Conservation (phyloP, 2,888 invertebrate species). For the Thecophora atra region DNA sequence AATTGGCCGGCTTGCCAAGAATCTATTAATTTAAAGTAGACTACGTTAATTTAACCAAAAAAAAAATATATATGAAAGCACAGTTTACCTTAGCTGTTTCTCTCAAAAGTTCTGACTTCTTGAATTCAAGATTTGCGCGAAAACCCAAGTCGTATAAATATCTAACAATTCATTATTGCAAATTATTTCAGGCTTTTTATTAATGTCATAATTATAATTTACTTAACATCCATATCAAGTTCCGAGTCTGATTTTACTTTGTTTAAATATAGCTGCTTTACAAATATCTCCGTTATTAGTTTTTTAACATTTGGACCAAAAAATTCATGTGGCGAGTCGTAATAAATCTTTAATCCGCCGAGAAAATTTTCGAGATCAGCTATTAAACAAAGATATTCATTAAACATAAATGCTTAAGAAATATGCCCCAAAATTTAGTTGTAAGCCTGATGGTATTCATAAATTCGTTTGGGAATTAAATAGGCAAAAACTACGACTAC, state of each 20-base stretch:
- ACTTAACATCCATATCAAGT: slow-evolving; percentile 47
- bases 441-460: neutral
- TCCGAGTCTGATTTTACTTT: slow-evolving; percentile 49
- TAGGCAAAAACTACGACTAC: no score
- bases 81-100: slow-evolving; percentile 49
- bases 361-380: slow-evolving; percentile 50
- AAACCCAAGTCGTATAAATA: slow-evolving; percentile 52
- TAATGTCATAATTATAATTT: slow-evolving; percentile 25
- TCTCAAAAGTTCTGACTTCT: slow-evolving; percentile 49
- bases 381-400: slow-evolving; percentile 34
- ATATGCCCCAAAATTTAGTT: neutral
- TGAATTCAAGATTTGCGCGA: slow-evolving; percentile 51
- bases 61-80: neutral
- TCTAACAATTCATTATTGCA: slow-evolving; percentile 39
- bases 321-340: slow-evolving; percentile 49
- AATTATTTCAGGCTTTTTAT: neutral
- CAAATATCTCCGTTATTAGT: slow-evolving; percentile 53
- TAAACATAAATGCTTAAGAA: neutral
- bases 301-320: slow-evolving; percentile 52
- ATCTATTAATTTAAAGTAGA: slow-evolving; percentile 44
- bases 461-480: neutral
- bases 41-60: no score
- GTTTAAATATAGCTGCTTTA: slow-evolving; percentile 54
- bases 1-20: slow-evolving; percentile 47
- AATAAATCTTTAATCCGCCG: slow-evolving; percentile 48